Conservation (phyloP, 1,140 invertebrate species). For the Caerostris extrusa region DNA sequence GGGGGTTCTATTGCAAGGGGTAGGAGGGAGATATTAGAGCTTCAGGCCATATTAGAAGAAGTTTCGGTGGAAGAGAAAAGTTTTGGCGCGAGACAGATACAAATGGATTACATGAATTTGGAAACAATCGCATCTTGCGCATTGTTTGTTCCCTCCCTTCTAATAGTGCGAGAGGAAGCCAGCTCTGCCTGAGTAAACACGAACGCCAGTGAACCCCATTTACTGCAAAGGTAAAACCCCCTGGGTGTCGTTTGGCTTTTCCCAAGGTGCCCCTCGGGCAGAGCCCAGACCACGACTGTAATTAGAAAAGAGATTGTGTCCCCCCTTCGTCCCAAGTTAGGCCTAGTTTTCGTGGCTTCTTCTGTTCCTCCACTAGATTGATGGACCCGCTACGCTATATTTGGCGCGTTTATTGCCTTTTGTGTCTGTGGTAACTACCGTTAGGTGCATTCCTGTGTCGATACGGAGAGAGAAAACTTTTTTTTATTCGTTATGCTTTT, state of each 20-base stretch:
- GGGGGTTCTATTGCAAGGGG: not conserved
- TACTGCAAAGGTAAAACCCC: slow-evolving; percentile 73
- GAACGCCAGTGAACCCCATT: slow-evolving; percentile 70
- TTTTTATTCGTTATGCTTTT: too few species aligned
- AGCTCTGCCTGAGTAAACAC: slow-evolving; percentile 64
- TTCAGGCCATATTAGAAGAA: slow-evolving; percentile 15
- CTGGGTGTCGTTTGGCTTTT: slow-evolving; percentile 76
- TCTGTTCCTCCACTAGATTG: slow-evolving; percentile 33
- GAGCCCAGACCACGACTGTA: slow-evolving; percentile 74
- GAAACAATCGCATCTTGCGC: slow-evolving; percentile 57
- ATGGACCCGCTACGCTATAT: slow-evolving; percentile 44
- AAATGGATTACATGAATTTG: slow-evolving; percentile 76
- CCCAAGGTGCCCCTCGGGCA: slow-evolving; percentile 70
- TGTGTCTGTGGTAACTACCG: not conserved
- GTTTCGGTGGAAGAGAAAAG: not conserved
- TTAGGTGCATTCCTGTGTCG: too few species aligned
- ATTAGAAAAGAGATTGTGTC: slow-evolving; percentile 78
- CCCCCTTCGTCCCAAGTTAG: slow-evolving; percentile 38
- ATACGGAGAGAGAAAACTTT: too few species aligned
- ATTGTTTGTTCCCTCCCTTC: slow-evolving; percentile 49
- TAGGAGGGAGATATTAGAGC: not conserved
- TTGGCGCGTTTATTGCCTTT: slow-evolving; percentile 75
- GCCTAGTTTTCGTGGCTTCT: slow-evolving; percentile 65
- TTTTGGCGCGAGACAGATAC: slow-evolving; percentile 55
- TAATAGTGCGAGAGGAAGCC: slow-evolving; percentile 34